These are phyloP conservation scores for Turdus rufiventris DNA, from an alignment of 2,113 vertebrate genomes.

Conservation along the genomic window DNA sequence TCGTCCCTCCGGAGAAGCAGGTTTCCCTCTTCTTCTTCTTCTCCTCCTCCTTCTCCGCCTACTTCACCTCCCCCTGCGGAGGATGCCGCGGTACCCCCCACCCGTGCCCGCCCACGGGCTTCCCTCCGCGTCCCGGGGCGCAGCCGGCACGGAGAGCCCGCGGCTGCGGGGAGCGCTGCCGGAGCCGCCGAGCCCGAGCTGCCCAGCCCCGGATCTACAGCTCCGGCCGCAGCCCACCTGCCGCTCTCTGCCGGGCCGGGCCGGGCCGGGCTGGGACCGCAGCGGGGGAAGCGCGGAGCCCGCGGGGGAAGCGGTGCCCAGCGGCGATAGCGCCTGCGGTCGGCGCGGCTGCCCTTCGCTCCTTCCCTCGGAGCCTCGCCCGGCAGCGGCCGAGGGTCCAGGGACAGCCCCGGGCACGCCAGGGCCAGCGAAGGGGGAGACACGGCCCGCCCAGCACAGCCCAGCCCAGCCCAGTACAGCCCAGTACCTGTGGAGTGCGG, in stretches of 20 bases:
- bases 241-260: not conserved
- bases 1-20: not conserved
- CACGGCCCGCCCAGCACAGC: no score
- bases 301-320: not conserved
- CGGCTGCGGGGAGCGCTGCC: not conserved
- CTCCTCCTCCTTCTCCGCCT: constrained; percentile 49
- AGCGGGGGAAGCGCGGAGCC: not conserved
- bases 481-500: not conserved
- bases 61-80: not conserved
- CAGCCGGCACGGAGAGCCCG: not conserved
- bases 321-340: not conserved
- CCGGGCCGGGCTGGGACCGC: not conserved
- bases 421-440: not conserved
- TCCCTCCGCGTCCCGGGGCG: not conserved
- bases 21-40: constrained; percentile 1
- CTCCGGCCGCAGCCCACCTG: not conserved
- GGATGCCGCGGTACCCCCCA: not conserved
- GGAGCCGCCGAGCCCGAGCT: not conserved
- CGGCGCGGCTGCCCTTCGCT: not conserved
- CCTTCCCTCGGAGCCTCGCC: not conserved
- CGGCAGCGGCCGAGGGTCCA: not conserved
- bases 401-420: fast-evolving
- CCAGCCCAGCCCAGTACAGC: not conserved
- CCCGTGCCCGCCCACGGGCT: not conserved
- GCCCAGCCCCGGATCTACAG: not conserved